Evolutionary conservation across 2,888 invertebrate genomes (phyloP).

Genomic region (Lithophane socia): DNA sequence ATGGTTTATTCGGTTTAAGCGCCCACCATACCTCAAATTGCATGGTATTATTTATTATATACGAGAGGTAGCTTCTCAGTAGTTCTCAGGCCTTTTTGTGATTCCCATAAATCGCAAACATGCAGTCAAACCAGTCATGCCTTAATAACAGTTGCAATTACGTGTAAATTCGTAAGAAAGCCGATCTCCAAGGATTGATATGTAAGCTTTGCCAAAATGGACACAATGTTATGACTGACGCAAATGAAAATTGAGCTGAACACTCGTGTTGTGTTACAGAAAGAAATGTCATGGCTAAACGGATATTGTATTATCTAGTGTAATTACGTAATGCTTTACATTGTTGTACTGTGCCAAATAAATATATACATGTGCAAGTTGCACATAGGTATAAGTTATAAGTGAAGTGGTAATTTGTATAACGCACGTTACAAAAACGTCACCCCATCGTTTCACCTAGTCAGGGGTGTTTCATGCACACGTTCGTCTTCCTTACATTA

Average conservation of each 20-base stretch:
- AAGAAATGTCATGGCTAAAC: conserved; percentile 1
- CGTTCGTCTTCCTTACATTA: too few relatives aligned
- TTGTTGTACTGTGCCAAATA: neutral
- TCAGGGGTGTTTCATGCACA: neutral
- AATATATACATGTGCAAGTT: neutral
- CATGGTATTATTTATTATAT: conserved; percentile 5
- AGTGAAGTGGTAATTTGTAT: neutral
- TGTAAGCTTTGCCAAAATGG: conserved; percentile 26
- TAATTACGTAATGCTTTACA: conserved; percentile 7
- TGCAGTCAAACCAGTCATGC: conserved; percentile 24
- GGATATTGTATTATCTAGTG: conserved; percentile 10
- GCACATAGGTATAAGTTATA: neutral
- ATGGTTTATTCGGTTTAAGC: neutral
- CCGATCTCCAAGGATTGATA: conserved; percentile 2
- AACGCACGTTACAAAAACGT: neutral
- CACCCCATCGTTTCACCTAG: neutral
- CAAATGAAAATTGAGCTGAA: conserved; percentile 12
- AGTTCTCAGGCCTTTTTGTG: conserved; percentile 7
- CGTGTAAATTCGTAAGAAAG: neutral
- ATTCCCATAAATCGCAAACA: conserved; percentile 7
- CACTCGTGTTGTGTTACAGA: conserved; percentile 5
- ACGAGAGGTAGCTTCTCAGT: neutral
- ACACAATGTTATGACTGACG: neutral
- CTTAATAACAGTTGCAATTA: neutral
- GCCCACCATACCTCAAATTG: neutral